phyloP scores from a whole-genome alignment of 1,140 invertebrate genomes.

The Seison nebaliae region DNA sequence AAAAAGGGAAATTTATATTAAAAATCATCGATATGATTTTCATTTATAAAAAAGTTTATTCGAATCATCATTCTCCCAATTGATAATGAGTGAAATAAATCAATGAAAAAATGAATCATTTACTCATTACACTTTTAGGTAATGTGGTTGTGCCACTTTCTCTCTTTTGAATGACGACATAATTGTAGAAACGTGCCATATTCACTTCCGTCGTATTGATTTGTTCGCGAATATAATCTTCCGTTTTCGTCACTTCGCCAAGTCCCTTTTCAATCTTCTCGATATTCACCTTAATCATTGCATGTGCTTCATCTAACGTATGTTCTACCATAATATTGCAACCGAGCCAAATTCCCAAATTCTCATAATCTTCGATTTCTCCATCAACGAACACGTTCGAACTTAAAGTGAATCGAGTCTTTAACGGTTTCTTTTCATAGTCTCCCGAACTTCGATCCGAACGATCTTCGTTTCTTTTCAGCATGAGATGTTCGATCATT shows the following conservation, averaged over 20 bases:
- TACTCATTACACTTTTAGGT: too few species aligned
- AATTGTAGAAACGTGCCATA: slow-evolving; percentile 12
- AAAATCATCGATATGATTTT: too few species aligned
- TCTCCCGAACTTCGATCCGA: too few species aligned
- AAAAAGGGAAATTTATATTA: too few species aligned
- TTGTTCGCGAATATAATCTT: too few species aligned
- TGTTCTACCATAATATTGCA: slow-evolving; percentile 13
- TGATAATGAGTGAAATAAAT: too few species aligned
- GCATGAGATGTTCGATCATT: slow-evolving; percentile 9
- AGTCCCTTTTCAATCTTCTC: too few species aligned
- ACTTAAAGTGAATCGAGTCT: slow-evolving; percentile 8
- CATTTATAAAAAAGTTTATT: too few species aligned
- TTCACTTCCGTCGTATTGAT: slow-evolving; percentile 12
- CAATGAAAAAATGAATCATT: too few species aligned
- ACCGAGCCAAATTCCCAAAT: slow-evolving; percentile 12
- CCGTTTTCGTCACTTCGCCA: too few species aligned
- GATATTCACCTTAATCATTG: slow-evolving; percentile 8
- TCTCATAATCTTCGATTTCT: background rate
- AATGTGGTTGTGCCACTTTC: too few species aligned
- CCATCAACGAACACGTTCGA: background rate
- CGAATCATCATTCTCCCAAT: too few species aligned
- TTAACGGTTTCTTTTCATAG: slow-evolving; percentile 5
- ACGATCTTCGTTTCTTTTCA: slow-evolving; percentile 5
- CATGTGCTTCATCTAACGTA: slow-evolving; percentile 9
- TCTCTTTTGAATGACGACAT: slow-evolving; percentile 2